These are phyloP conservation scores for Gephyroberyx darwinii DNA, from an alignment of 2,797 vertebrate species.

Conservation along the genomic window DNA sequence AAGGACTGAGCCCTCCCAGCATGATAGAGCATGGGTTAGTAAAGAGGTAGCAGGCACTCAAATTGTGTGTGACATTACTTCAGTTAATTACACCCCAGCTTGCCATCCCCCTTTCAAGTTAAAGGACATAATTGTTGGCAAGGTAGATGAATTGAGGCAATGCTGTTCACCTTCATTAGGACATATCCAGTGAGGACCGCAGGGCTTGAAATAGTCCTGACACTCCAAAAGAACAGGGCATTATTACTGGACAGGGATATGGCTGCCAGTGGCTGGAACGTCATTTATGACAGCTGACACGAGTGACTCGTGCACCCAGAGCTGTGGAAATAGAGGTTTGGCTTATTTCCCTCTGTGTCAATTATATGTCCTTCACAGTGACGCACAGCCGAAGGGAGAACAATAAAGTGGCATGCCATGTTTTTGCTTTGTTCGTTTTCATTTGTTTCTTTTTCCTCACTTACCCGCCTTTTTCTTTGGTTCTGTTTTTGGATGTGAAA, in stretches of 20 bases:
- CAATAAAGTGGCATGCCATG: slow-evolving; percentile 12
- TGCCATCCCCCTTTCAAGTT: slow-evolving; percentile 11
- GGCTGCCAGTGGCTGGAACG: slow-evolving; percentile 40
- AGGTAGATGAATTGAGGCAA: slow-evolving; percentile 26
- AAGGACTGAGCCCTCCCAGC: background rate
- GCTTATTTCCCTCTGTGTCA: slow-evolving; percentile 46
- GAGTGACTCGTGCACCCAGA: slow-evolving; percentile 57
- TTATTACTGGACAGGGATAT: slow-evolving; percentile 27
- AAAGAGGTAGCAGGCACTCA: slow-evolving; percentile 10
- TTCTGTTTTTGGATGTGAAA: slow-evolving; percentile 32
- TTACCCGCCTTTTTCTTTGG: background rate
- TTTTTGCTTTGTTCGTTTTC: background rate
- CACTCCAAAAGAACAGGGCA: slow-evolving; percentile 38
- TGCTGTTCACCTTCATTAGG: slow-evolving; percentile 34
- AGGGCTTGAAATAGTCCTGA: slow-evolving; percentile 57
- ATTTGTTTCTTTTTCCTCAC: background rate
- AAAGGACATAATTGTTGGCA: slow-evolving; percentile 30
- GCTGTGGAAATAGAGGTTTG: slow-evolving; percentile 37
- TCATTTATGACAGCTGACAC: slow-evolving; percentile 64
- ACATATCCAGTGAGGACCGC: slow-evolving; percentile 29
- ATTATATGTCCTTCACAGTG: slow-evolving; percentile 51
- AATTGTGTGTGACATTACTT: slow-evolving; percentile 15
- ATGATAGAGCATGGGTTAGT: background rate
- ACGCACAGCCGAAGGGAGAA: slow-evolving; percentile 40
- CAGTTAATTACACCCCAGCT: slow-evolving; percentile 26